These are phyloP conservation scores for Muscina levida DNA, from an alignment of 2,888 invertebrate species.

Conservation along the genomic window DNA sequence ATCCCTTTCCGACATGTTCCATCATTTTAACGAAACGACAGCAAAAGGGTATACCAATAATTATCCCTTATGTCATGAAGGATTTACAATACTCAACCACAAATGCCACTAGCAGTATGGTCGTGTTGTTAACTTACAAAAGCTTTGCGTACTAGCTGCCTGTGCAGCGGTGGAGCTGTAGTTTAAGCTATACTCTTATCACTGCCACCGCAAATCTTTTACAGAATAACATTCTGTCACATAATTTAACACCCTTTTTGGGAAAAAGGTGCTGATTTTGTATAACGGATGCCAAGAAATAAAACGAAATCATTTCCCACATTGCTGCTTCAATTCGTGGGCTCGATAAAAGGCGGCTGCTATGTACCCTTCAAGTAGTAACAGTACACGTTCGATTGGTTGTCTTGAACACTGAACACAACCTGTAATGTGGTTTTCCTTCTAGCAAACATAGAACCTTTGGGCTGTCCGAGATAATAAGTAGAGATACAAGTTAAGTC, in stretches of 20 bases:
- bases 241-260: constrained; percentile 61
- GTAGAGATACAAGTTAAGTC: too few species aligned
- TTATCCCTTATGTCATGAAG: constrained; percentile 68
- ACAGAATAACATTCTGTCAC: constrained; percentile 64
- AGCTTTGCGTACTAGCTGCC: constrained; percentile 31
- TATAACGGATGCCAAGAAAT: constrained; percentile 26
- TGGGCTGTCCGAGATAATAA: not conserved
- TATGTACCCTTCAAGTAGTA: not conserved
- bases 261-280: constrained; percentile 64
- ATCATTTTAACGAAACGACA: not conserved
- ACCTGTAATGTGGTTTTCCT: too few species aligned
- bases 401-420: too few species aligned
- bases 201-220: constrained; percentile 65
- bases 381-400: too few species aligned
- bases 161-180: constrained; percentile 27
- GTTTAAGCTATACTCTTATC: constrained; percentile 56
- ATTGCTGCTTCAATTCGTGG: not conserved
- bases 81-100: constrained; percentile 62
- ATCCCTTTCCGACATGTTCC: constrained; percentile 18
- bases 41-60: constrained; percentile 59
- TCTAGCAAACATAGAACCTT: too few species aligned
- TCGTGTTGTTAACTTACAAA: constrained; percentile 52
- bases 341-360: not conserved
- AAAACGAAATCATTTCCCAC: constrained; percentile 27
- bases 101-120: constrained; percentile 52